Evolutionary conservation across 2,888 invertebrate genomes (phyloP), one percentile per base, ranked within the genome.

Genomic region (Pemphredon lugubris): DNA sequence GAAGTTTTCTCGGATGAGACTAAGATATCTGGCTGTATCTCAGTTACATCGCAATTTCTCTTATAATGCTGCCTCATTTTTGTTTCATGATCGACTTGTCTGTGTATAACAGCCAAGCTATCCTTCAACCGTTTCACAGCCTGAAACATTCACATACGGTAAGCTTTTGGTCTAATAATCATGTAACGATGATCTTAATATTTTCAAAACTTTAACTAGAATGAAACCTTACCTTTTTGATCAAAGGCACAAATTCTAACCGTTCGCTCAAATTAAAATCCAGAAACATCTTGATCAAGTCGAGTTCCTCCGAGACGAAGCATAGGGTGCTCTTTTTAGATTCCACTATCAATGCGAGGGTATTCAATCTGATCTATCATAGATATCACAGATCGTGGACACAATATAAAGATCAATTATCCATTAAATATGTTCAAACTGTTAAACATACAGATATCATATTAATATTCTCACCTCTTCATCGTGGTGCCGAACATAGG

Each of bases 321-420:
- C 90, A 77, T 84, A 96, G 95, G 1, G 96, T 95, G 1, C 93
- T 93, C 86, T 94, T 95, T 53, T 93, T 93, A 0, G 93, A 94
- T 83, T 96, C 95, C 53, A 95, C 93, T 30, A 97, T 87, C 16
- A 96, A 89, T 0, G 93, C 92, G 51, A 96, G 90, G 0, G 94
- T 92, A 74, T 94, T 91, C 5, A 96, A 90, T 21, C 96, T 92
- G 1, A 94, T 92, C 93, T 96, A 5, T 4, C 14, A 40, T 2
- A 5, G 16, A 40, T 40, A 9, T 11, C 40, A 14, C 40, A 16
- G 2, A 16, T 5, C 2, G 5, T 4, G 16, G 5, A 0, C 16
- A 6, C 13, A 23, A 13, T 3, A 23, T 7, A 55, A 30, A 40
- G 11, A 20, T 34, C 11, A 34, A 1, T n/a, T 2, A 11, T 4